phyloP scores from a whole-genome alignment of 2,888 invertebrate genomes.

The Alcis repandata region DNA sequence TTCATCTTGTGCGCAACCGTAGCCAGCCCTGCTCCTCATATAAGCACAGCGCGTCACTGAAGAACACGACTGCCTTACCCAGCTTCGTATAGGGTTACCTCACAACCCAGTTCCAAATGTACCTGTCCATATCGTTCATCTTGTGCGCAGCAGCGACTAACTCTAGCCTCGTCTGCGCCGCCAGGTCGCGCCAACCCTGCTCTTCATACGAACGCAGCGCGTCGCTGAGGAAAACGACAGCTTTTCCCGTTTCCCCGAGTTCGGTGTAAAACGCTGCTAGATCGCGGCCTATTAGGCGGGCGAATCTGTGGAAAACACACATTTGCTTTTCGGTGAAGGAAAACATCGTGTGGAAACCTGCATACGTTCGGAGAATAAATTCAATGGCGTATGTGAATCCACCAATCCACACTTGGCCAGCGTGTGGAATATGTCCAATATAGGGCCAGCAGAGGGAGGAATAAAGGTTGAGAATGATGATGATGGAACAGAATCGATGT shows the following conservation, averaged over 20 bases:
- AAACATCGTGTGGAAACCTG: no score
- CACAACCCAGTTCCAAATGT: no score
- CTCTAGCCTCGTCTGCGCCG: constrained; percentile 93
- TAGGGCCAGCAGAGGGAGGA: no score
- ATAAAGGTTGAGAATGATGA: no score
- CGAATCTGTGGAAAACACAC: constrained; percentile 89
- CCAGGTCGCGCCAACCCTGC: constrained; percentile 95
- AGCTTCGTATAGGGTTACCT: no score
- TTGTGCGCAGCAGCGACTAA: constrained; percentile 94
- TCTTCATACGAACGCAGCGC: constrained; percentile 94
- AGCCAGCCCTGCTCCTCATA: constrained; percentile 96
- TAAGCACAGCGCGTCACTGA: constrained; percentile 94
- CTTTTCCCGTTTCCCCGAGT: constrained; percentile 94
- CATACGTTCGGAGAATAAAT: no score
- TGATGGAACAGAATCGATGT: no score
- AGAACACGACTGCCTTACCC: constrained; percentile 95
- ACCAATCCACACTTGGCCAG: no score
- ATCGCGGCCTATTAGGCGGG: constrained; percentile 95
- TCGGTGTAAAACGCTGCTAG: constrained; percentile 96
- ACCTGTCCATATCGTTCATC: constrained; percentile 92
- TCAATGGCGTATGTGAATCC: no score
- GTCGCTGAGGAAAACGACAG: constrained; percentile 95
- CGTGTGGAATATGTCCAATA: no score
- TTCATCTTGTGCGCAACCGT: constrained; percentile 93
- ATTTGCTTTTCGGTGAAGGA: no score